Evolutionary conservation across 1,140 invertebrate species (phyloP), one percentile per base, ranked within the genome.

Genomic region (Pogonognathellus flavescens): DNA sequence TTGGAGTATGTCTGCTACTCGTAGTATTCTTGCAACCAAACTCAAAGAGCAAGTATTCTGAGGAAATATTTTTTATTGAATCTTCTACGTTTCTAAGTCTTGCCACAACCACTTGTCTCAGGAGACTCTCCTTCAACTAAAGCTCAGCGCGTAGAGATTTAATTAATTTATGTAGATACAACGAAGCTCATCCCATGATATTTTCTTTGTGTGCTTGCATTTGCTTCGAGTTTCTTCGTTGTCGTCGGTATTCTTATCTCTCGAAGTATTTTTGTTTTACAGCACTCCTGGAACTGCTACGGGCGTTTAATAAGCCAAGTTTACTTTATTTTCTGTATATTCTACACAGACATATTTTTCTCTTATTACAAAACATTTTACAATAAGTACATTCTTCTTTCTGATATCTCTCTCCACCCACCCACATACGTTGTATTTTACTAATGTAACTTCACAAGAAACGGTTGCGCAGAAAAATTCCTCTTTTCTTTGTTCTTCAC

Each of bases 91-190:
- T 50, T 16, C 70, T 76, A 49, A 76, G 70, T 50, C 70, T 76
- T 76, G 16, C 25, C 70, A 76, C 70, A 76, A 76, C 70, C 70
- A 76, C 70, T 76, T 76, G 70, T 76, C 70, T 50, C 70, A n/a
- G 41, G 70, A 76, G 70, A 76, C 70, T 76, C 70, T 31, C 41
- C 70, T 76, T 76, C 70, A 76, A 76, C 70, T 66, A 66, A 50
- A 76, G 70, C 70, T 76, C 70, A 76, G 70, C 31, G 41, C 41
- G 70, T 50, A 76, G 70, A 76, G 70, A 76, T 76, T 76, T 76
- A 76, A 76, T 76, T 76, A 76, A 76, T 76, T 76, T 76, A 76
- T 76, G 70, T 76, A 76, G 70, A 76, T 76, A 76, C 70, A 76
- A 11, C 70, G 6, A 76, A 76, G 70, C 70, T 76, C 70, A 76